These are phyloP conservation scores for Eurois occulta DNA, from an alignment of 2,888 invertebrate species.

Conservation along the genomic window DNA sequence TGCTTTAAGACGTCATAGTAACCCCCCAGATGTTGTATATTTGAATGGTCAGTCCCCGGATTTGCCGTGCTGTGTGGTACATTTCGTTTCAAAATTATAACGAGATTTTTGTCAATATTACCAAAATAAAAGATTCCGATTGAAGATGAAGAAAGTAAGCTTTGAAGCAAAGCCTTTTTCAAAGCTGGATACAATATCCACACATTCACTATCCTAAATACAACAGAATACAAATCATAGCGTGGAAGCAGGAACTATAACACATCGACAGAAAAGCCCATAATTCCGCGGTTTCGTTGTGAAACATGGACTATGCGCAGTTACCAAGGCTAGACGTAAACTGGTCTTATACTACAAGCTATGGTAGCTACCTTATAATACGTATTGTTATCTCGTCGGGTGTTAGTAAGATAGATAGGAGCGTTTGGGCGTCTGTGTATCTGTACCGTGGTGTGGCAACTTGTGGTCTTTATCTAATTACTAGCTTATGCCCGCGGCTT, in stretches of 20 bases:
- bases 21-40: neutral
- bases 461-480: neutral
- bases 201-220: constrained; percentile 6
- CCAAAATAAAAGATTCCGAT: neutral
- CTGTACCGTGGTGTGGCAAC: constrained; percentile 1
- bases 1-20: too few species aligned
- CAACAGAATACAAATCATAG: constrained; percentile 34
- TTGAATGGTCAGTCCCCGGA: neutral
- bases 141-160: neutral
- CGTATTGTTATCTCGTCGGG: constrained; percentile 40
- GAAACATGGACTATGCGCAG: constrained; percentile 7
- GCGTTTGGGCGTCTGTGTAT: constrained; percentile 14
- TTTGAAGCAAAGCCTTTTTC: neutral
- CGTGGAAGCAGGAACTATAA: constrained; percentile 34
- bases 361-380: constrained; percentile 20
- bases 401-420: constrained; percentile 17
- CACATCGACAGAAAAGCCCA: constrained; percentile 13
- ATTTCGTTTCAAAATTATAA: neutral
- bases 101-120: neutral
- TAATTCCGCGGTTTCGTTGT: constrained; percentile 44
- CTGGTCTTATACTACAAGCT: constrained; percentile 10
- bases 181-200: constrained; percentile 20
- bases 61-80: neutral
- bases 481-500: neutral
- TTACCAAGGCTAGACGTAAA: constrained; percentile 27